These are phyloP conservation scores for Ranitomeya variabilis DNA, from an alignment of 2,113 vertebrate species.

Conservation along the genomic window DNA sequence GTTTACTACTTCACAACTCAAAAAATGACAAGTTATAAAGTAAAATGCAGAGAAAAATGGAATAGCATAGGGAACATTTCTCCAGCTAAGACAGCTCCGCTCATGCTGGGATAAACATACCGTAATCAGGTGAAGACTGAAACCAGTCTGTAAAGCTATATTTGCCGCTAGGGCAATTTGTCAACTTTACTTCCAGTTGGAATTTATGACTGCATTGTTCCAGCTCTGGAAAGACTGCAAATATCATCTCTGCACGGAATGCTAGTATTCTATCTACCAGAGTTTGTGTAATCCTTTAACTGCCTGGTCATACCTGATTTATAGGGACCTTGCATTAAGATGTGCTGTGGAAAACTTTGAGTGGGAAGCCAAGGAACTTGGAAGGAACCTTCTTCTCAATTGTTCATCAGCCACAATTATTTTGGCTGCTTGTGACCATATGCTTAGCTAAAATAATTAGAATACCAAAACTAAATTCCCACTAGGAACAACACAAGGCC, in stretches of 20 bases:
- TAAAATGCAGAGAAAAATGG: not conserved
- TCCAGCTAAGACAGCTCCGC: not conserved
- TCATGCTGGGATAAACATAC: constrained; percentile 34
- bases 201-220: constrained; percentile 37
- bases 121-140: constrained; percentile 4
- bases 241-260: constrained; percentile 4
- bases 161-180: constrained; percentile 12
- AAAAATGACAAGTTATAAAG: not conserved
- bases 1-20: not conserved
- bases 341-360: constrained; percentile 47
- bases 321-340: constrained; percentile 43
- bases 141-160: constrained; percentile 5
- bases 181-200: constrained; percentile 12
- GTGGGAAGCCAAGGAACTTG: constrained; percentile 39
- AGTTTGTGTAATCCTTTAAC: constrained; percentile 37
- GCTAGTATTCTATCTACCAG: not conserved
- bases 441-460: constrained; percentile 54
- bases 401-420: not conserved
- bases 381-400: constrained; percentile 17
- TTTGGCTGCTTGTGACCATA: constrained; percentile 39
- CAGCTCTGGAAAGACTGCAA: not conserved
- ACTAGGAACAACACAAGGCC: constrained; percentile 33
- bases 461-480: constrained; percentile 51
- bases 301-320: constrained; percentile 36
- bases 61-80: constrained; percentile 7